These are phyloP conservation scores for Fragum fragum DNA, from an alignment of 2,888 invertebrate genomes.

Conservation along the genomic window DNA sequence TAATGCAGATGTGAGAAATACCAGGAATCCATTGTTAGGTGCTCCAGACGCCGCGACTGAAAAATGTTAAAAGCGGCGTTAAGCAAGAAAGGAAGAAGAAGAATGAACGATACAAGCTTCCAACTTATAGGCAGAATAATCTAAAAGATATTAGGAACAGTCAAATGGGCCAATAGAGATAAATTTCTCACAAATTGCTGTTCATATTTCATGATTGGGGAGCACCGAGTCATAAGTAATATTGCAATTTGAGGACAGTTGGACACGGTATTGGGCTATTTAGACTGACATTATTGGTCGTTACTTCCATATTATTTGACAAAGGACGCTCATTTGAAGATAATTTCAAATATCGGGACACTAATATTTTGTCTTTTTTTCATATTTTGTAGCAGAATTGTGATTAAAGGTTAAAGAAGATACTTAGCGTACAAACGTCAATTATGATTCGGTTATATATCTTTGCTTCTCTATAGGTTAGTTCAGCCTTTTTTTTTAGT, in stretches of 20 bases:
- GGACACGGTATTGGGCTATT: constrained; percentile 24
- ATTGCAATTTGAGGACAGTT: neutral
- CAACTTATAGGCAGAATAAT: neutral
- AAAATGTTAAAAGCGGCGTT: no score
- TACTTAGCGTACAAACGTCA: no score
- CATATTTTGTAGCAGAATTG: neutral
- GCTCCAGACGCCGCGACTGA: no score
- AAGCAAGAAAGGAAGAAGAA: no score
- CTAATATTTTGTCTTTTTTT: constrained; percentile 14
- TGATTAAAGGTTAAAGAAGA: no score
- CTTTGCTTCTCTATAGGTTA: no score
- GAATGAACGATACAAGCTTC: no score
- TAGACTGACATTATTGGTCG: constrained; percentile 16
- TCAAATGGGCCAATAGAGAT: neutral
- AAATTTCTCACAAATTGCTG: neutral
- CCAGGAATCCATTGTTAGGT: no score
- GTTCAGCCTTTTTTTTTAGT: no score
- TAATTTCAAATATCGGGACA: neutral
- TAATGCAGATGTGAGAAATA: no score
- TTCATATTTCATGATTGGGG: neutral
- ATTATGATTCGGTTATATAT: no score
- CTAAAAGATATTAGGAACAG: neutral
- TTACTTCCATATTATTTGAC: constrained; percentile 1
- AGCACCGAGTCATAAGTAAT: constrained; percentile 21
- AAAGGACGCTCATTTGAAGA: constrained; percentile 6